phyloP scores from a whole-genome alignment of 2,888 invertebrate genomes.

The Tetranychus truncatus region DNA sequence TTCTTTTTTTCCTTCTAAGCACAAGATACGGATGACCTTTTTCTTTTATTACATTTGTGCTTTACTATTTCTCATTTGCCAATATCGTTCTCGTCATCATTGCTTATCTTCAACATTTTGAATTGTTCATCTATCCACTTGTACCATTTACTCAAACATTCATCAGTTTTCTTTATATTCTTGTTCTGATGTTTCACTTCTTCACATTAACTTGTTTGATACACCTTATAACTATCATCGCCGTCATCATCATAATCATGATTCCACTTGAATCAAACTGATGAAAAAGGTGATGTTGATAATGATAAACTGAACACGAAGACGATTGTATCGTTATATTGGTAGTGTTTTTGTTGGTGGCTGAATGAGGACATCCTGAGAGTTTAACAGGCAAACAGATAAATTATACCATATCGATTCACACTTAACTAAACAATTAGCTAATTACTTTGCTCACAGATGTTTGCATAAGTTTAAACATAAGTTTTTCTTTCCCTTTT shows the following conservation, averaged over 20 bases:
- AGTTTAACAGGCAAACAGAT: background rate
- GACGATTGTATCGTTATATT: background rate
- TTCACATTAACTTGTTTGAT: background rate
- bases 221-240: background rate
- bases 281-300: background rate
- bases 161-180: background rate
- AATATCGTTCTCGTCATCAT: background rate
- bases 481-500: background rate
- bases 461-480: background rate
- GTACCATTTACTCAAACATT: background rate
- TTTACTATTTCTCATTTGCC: background rate
- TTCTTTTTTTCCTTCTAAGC: background rate
- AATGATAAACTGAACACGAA: background rate
- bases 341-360: constrained; percentile 4
- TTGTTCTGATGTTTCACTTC: constrained; percentile 1
- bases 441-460: background rate
- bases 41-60: background rate
- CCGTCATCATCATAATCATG: background rate
- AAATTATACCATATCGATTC: background rate
- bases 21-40: too few relatives aligned
- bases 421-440: background rate
- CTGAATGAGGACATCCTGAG: background rate
- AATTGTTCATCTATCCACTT: constrained; percentile 1
- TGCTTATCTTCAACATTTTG: background rate
- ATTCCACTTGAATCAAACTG: background rate